These are phyloP conservation scores for Mastigias papua DNA, from an alignment of 30 jellyfish, hydroid and myxozoan genomes.

Conservation along the genomic window DNA sequence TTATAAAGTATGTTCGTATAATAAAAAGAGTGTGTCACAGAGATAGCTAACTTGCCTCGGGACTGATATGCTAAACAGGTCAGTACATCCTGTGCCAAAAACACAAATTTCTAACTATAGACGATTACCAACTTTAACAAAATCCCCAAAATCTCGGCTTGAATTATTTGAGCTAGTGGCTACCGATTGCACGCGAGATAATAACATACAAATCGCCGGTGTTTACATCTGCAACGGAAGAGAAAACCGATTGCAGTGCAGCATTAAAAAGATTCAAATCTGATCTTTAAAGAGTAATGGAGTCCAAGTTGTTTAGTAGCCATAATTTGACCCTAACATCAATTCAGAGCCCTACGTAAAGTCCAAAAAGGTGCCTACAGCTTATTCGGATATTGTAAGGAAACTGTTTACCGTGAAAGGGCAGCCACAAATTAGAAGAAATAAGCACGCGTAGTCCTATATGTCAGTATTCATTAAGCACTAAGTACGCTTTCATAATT, in stretches of 20 bases:
- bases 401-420: slow-evolving; percentile 62
- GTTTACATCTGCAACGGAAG: slow-evolving; percentile 21
- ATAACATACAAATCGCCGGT: background rate
- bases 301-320: slow-evolving; percentile 58
- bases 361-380: slow-evolving; percentile 75
- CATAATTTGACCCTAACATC: slow-evolving; percentile 57
- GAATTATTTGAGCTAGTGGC: slow-evolving; percentile 1
- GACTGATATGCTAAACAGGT: background rate
- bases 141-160: background rate
- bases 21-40: no score
- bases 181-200: background rate
- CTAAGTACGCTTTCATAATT: slow-evolving; percentile 25
- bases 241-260: background rate
- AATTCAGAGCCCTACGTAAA: slow-evolving; percentile 23
- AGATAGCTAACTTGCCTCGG: no score
- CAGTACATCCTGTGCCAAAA: background rate
- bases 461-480: slow-evolving; percentile 52
- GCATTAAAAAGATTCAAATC: slow-evolving; percentile 2
- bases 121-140: background rate
- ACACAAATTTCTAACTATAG: background rate
- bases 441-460: background rate
- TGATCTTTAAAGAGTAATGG: slow-evolving; percentile 42
- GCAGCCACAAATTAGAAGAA: slow-evolving; percentile 62
- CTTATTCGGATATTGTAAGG: slow-evolving; percentile 45
- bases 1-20: no score